Base-by-base conservation (phyloP, 2,888 invertebrate genomes). In the Nasonovia ribisnigri region DNA sequence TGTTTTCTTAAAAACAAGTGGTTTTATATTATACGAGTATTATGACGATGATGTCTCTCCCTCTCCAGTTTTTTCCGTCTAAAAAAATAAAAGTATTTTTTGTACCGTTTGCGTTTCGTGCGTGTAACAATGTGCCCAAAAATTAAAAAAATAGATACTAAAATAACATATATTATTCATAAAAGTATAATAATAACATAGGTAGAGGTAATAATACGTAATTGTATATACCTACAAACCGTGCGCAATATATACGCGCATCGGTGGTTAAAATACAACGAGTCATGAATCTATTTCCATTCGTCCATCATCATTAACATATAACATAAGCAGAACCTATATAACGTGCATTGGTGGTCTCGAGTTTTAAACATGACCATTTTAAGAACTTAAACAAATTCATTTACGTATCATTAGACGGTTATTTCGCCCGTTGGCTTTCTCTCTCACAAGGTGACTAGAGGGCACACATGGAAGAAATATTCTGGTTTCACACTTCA, bases 381-480 rank as follows among this genome's bases (percentile, higher is more conserved):
- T 92, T 92, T 92, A 60, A 92, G 91, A 92, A 92, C 91, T 57
- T 86, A 92, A 86, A 92, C 91, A 86, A 92, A 92, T 92, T 92
- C 91, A 92, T 86, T 92, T 84, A 57, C 86, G 86, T 92, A 86
- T 86, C 91, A 92, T 92, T 92, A 92, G 91, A 92, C 91, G 77
- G 86, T 46, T 86, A 46, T 86, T 92, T 92, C 46, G 86, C 86
- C 84, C 91, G 20, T 57, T 46, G 86, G 86, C 91, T 92, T 92
- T 92, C 86, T 86, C 91, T 57, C 91, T 57, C 86, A 54, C 51
- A 13, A 84, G 91, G 91, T 91, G 91, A 91, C 84, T 29, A 29
- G 77, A 91, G 91, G 84, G 42, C 84, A 84, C 84, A 54, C 88
- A 48, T n/a, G 36, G 42, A 29, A 43, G 42, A 29, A 43, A 91